Conservation (phyloP, 2,888 invertebrate genomes). For the Acanthosepion lycidas region DNA sequence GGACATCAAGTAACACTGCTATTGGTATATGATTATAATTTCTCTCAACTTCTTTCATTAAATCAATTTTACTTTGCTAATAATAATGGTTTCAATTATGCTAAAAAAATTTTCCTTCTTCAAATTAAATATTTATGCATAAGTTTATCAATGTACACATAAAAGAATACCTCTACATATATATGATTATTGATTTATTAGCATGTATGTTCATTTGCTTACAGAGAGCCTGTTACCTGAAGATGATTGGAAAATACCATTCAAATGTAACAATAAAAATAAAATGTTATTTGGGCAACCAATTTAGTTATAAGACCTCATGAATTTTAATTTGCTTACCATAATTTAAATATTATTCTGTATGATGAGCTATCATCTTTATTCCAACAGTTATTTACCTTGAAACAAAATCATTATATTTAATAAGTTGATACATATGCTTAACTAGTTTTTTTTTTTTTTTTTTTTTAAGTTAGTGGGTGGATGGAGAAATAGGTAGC, state of each 20-base stretch:
- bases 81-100: background rate
- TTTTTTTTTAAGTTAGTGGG: background rate
- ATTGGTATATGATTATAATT: background rate
- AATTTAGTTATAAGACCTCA: background rate
- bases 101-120: background rate
- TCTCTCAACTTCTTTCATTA: background rate
- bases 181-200: constrained; percentile 15
- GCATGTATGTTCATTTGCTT: background rate
- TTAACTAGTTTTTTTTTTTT: background rate
- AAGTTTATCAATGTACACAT: background rate
- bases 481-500: background rate
- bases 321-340: background rate
- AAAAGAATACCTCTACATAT: too few species aligned
- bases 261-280: background rate
- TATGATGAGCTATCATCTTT: background rate
- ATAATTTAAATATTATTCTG: background rate
- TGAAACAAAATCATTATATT: background rate
- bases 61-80: background rate
- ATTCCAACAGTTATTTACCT: background rate
- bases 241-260: background rate
- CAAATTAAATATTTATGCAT: background rate
- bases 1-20: background rate
- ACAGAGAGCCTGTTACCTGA: background rate
- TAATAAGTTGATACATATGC: background rate
- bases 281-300: background rate